Conservation (phyloP, 2,113 vertebrate genomes). For the Fulica atra region DNA sequence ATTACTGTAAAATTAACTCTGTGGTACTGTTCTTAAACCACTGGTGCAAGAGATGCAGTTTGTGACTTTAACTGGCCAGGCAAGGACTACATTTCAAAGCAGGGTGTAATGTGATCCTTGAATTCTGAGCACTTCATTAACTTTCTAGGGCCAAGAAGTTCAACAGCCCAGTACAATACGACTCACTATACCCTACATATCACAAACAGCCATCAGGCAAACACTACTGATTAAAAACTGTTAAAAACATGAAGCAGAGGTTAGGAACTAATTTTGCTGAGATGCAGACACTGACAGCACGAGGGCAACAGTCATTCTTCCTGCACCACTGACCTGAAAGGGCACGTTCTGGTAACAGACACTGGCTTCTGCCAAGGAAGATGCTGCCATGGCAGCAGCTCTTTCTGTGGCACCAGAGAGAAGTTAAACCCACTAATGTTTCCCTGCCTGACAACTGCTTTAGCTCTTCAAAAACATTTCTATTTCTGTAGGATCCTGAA, state of each 20-base stretch:
- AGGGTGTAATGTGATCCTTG: neutral
- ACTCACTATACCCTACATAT: neutral
- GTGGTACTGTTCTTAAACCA: slow-evolving; percentile 3
- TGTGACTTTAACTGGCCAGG: neutral
- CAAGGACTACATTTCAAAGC: neutral
- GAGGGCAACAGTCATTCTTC: neutral
- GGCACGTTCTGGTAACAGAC: neutral
- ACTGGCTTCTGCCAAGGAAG: neutral
- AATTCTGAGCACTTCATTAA: neutral
- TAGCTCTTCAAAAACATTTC: neutral
- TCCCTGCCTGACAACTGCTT: neutral
- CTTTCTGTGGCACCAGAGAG: neutral
- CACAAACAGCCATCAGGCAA: neutral
- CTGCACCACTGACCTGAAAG: neutral
- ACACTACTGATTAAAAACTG: neutral
- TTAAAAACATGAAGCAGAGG: neutral
- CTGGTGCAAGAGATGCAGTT: neutral
- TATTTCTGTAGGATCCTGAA: neutral
- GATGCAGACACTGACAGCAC: neutral
- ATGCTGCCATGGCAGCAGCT: neutral
- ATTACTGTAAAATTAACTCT: slow-evolving; percentile 34
- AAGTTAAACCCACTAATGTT: neutral
- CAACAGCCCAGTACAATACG: neutral
- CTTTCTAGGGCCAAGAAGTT: neutral
- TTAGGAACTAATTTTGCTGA: neutral